Evolutionary conservation across 2,113 vertebrate species (phyloP).

Genomic region (Pomatorhinus ruficollis): DNA sequence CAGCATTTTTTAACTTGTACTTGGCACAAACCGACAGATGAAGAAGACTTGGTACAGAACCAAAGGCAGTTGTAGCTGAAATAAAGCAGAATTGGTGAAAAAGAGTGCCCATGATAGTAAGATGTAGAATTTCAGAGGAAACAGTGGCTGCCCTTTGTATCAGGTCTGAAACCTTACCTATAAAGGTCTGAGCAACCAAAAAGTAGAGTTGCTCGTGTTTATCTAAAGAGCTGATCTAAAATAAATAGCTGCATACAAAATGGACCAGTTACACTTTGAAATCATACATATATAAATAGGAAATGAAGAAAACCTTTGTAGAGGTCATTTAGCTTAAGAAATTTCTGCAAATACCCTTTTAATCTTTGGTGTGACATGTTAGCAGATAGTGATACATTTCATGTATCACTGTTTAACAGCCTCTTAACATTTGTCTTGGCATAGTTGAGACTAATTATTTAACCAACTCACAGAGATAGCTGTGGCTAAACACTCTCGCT

Average conservation of each 20-base stretch:
- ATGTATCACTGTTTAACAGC: neutral
- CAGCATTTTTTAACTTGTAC: neutral
- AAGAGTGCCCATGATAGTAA: neutral
- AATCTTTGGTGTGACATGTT: neutral
- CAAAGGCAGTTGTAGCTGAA: neutral
- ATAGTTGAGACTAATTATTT: neutral
- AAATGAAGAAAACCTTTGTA: neutral
- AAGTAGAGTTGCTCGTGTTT: neutral
- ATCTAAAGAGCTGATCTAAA: neutral
- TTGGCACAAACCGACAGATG: neutral
- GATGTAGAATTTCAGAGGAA: neutral
- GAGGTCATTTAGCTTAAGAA: neutral
- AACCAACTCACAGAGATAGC: neutral
- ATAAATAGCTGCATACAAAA: neutral
- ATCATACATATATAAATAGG: neutral
- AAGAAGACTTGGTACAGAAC: neutral
- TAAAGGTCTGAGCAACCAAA: neutral
- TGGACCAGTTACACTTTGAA: neutral
- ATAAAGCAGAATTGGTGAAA: neutral
- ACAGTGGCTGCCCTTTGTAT: neutral
- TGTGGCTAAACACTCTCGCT: neutral
- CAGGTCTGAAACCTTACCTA: no score
- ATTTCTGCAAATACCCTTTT: neutral
- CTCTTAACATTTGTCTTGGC: neutral
- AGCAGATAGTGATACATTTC: neutral